Evolutionary conservation across 2,113 vertebrate species (phyloP).

Genomic region (Bambusicola thoracicus): DNA sequence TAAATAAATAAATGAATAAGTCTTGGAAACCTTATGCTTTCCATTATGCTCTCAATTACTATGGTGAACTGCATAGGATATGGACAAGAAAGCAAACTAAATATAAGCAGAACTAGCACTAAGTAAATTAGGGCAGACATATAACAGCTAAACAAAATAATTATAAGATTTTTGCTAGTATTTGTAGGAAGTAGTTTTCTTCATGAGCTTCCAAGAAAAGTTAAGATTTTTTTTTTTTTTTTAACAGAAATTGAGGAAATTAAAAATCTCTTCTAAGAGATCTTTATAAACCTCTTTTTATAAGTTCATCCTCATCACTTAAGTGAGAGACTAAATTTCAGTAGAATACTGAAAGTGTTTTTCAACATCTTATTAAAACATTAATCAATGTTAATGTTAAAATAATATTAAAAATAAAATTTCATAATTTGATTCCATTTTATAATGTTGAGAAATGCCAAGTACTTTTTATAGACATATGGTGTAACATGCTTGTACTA

Average conservation of each 20-base stretch:
- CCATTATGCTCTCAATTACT: background rate
- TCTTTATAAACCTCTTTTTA: background rate
- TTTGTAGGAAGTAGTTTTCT: background rate
- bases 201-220: background rate
- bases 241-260: background rate
- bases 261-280: background rate
- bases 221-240: no score
- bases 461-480: slow-evolving; percentile 73
- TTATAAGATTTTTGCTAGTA: background rate
- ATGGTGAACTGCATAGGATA: background rate
- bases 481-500: slow-evolving; percentile 70
- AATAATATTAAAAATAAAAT: background rate
- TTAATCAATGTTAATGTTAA: background rate
- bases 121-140: background rate
- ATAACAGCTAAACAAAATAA: background rate
- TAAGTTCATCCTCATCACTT: background rate
- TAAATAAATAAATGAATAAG: background rate
- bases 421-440: slow-evolving; percentile 49
- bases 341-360: background rate
- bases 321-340: background rate
- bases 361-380: background rate
- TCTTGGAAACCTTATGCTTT: background rate
- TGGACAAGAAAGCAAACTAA: background rate
- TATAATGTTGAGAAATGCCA: slow-evolving; percentile 45
- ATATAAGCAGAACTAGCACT: background rate